A percentile compares a stretch with the other conserved stretches of the same genome.
Conservation (phyloP, 2,113 vertebrate genomes). For the Physeter macrocephalus region DNA sequence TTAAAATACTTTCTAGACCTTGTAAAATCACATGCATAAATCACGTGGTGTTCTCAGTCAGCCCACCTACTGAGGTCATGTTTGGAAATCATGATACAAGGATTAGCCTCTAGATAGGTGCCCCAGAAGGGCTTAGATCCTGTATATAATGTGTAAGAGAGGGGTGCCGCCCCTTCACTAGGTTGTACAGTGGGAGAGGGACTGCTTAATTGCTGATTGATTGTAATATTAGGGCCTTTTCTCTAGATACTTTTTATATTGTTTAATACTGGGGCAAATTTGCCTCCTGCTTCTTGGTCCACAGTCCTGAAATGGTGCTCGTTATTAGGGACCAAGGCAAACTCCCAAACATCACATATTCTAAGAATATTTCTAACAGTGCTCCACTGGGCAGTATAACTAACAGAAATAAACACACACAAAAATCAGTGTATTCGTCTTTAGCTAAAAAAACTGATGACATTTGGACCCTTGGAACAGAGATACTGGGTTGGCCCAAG, state of each 20-base stretch:
- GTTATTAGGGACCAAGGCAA: neutral
- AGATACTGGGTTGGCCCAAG: neutral
- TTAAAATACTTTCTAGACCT: neutral
- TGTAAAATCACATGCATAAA: neutral
- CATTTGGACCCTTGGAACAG: neutral
- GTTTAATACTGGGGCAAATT: neutral
- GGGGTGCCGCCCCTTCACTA: neutral
- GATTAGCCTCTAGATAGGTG: neutral
- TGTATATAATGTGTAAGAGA: neutral
- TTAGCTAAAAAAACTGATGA: neutral
- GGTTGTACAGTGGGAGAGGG: neutral
- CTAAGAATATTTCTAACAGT: neutral
- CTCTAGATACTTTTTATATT: neutral
- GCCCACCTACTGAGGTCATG: neutral
- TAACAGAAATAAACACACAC: neutral
- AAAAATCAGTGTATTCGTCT: neutral
- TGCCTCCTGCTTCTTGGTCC: neutral
- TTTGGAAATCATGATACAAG: slow-evolving; percentile 2
- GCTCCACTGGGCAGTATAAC: neutral
- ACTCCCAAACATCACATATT: neutral
- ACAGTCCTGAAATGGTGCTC: neutral
- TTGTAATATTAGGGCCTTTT: neutral
- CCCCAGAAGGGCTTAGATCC: neutral
- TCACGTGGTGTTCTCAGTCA: neutral
- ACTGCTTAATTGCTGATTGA: neutral